Evolutionary conservation across 2,888 invertebrate species (phyloP), one percentile per base, ranked within the genome.

Genomic region (Limenitis camilla): DNA sequence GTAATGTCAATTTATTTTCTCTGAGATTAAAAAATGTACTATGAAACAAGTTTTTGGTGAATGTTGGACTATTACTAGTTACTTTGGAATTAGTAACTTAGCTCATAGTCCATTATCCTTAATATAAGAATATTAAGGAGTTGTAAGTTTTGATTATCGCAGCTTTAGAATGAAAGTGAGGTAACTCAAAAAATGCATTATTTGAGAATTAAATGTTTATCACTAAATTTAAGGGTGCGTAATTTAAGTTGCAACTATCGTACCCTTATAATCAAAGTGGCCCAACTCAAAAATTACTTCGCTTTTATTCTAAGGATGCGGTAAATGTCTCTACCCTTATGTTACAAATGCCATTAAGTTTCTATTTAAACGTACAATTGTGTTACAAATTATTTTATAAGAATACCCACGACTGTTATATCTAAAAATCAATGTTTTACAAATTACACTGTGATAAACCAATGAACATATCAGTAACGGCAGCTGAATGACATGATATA

Each of bases 391-490:
- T 31, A 35, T 8, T 38, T 38, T 43, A 44, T 36, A 46, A 38
- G 38, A 11, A 10, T 33, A 43, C 27, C 35, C 10, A 36, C 10
- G n/a, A 6, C 5, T 10, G 10, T 10, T 10, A 10, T 10, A 10
- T 44, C 35, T 19, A 19, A 19, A 19, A 19, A 19, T 19, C 19
- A 19, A 19, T 19, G 19, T 19, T 19, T 19, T 19, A 19, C 19
- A 19, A 19, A 19, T 19, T 19, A 52, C 45, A 49, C 57, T 52
- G 55, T 55, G 55, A 55, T 58, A 55, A 42, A 45, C 19, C 41
- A 31, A 36, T 39, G 40, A 52, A 50, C 51, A 48, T 56, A 51
- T 49, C 53, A 45, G 35, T 19, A 46, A 53, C 41, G 58, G 58
- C 55, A 52, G 53, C 49, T 58, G 7, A 27, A 29, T 31, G 8